Base-by-base conservation (phyloP, 2,113 vertebrate genomes). In the Microtus richardsoni region DNA sequence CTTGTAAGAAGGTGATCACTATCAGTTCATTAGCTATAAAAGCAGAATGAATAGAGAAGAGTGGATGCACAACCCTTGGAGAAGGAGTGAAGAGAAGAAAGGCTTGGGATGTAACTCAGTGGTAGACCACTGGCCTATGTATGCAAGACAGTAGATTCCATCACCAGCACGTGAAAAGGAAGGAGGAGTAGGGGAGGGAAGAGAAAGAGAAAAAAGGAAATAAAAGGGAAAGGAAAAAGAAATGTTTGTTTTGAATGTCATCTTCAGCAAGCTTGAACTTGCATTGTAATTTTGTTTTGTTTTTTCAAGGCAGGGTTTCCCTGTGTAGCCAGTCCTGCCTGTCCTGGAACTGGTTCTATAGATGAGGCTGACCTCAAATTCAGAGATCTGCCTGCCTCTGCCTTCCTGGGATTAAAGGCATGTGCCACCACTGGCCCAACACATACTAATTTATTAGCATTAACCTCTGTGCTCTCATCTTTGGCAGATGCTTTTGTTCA, bases 401-500 rank as follows among this genome's bases (percentile, higher is more conserved):
- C 68, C 30, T 36, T 14, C 9, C 2, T 12, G 19, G 47, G 49
- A 52, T 47, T 36, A 54, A 52, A 79, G 49, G 30, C 17, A 16
- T 78, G 47, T 26, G 24, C 39, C 39, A 74, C 39, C 47, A 36
- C 28, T 17, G 47, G 16, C 9, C 49, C 30, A 30, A 9, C 6
- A 22, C 21, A 36, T 89, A 91, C 91, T 77, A 64, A 33, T 84
- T 87, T 88, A 78, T 94, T n/a, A 83, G 39, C 44, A 44, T 95
- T 93, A 93, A 92, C 41, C 60, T 83, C 36, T 84, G 60, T 64
- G 82, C 26, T 44, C 39, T 84, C 41, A 33, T 19, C 41, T 71
- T 89, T 47, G 83, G 83, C 60, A 83, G 33, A 66, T 74, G 24
- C 73, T 82, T 96, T 77, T 88, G n/a, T 86, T 94, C 73, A 68